A percentile compares a stretch with the other conserved stretches of the same genome.
These are phyloP conservation scores for Eurytoma adleriae DNA, from an alignment of 2,888 invertebrate species.

Conservation along the genomic window DNA sequence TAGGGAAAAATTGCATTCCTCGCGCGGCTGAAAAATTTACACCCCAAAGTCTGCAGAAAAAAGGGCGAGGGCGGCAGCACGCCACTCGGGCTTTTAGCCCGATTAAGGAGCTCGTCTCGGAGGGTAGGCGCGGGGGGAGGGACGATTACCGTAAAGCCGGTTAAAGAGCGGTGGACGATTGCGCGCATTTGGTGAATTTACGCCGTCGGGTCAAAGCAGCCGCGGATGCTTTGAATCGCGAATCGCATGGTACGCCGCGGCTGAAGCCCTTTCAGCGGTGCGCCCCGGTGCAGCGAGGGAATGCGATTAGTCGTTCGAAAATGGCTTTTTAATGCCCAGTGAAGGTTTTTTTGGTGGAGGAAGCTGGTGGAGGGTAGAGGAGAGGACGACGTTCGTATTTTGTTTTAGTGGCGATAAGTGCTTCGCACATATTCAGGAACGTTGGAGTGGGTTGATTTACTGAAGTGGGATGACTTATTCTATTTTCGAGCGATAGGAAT, in stretches of 20 bases:
- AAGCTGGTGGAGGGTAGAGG: no score
- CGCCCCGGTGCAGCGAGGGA: background rate
- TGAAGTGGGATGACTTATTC: no score
- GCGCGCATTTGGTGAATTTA: constrained; percentile 15
- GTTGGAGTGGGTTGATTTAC: no score
- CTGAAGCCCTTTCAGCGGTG: no score
- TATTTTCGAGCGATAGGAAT: no score
- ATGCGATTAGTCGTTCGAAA: background rate
- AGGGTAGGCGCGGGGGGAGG: background rate
- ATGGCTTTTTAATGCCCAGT: constrained; percentile 31
- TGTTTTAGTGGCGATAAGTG: no score
- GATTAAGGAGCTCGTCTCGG: constrained; percentile 15
- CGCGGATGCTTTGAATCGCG: constrained; percentile 16
- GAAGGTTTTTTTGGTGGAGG: background rate
- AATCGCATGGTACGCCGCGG: background rate
- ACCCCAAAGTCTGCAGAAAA: no score
- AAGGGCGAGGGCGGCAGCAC: background rate
- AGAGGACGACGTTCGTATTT: no score
- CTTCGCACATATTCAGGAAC: no score
- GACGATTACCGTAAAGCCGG: constrained; percentile 31
- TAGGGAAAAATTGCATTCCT: background rate
- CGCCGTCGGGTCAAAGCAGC: background rate
- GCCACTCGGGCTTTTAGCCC: constrained; percentile 7
- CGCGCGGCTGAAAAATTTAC: constrained; percentile 6
- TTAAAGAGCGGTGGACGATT: constrained; percentile 7